These are phyloP conservation scores for Trinorchestia longiramus DNA, from an alignment of 1,140 invertebrate genomes.

Conservation along the genomic window DNA sequence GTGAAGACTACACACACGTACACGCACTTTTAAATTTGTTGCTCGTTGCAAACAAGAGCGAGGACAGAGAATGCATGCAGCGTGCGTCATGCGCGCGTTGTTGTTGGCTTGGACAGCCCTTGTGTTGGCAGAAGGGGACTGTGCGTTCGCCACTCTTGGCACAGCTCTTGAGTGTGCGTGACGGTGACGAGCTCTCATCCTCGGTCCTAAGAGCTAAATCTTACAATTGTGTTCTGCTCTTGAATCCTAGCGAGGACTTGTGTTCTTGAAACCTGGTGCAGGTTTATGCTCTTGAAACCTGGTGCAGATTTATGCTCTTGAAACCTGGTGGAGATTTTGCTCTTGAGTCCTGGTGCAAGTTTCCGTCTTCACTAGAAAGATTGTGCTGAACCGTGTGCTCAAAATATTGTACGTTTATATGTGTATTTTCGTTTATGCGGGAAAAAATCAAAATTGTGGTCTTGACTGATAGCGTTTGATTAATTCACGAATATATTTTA, in stretches of 20 bases:
- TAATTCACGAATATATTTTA: background rate
- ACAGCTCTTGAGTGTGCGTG: background rate
- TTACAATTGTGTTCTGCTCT: background rate
- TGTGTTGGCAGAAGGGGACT: background rate
- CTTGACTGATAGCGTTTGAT: background rate
- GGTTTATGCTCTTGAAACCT: no score
- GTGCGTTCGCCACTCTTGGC: background rate
- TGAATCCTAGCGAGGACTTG: background rate
- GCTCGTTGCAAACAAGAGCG: background rate
- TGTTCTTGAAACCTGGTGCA: background rate
- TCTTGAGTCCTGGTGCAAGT: no score
- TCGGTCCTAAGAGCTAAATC: background rate
- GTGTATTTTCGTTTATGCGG: background rate
- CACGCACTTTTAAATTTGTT: no score
- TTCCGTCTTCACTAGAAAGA: no score
- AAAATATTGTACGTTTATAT: no score
- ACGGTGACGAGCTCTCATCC: slow-evolving; percentile 36
- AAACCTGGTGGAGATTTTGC: no score
- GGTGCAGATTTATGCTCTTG: no score
- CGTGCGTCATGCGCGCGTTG: background rate
- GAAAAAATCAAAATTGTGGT: background rate
- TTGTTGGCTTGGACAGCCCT: background rate
- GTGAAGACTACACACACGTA: background rate
- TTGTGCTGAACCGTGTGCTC: no score
- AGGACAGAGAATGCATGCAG: background rate